A percentile compares a stretch with the other conserved stretches of the same genome.
phyloP scores from a whole-genome alignment of 2,113 vertebrate genomes.

The Stercorarius parasiticus region DNA sequence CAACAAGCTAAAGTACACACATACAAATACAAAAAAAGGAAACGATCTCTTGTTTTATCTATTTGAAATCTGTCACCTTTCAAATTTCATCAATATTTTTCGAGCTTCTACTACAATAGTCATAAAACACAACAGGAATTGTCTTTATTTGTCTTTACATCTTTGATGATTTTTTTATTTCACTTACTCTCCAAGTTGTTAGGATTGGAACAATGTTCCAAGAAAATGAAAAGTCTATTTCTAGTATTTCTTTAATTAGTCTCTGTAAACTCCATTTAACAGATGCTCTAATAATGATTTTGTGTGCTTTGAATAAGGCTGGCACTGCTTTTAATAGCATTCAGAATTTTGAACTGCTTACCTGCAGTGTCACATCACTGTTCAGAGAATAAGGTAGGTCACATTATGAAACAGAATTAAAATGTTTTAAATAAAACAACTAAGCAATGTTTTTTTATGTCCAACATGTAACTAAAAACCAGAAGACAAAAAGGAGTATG shows the following conservation, averaged over 20 bases:
- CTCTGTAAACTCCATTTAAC: not conserved
- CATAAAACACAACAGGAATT: not conserved
- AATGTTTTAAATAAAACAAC: conserved; percentile 74
- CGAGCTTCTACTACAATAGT: not conserved
- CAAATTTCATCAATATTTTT: not conserved
- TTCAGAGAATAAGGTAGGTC: conserved; percentile 63
- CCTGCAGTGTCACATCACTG: not conserved
- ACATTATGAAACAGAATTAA: conserved; percentile 69
- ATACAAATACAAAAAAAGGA: not conserved
- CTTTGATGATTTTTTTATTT: not conserved
- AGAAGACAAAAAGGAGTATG: conserved; percentile 26
- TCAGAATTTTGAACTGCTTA: not conserved
- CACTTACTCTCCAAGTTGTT: not conserved
- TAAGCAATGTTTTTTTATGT: conserved; percentile 52
- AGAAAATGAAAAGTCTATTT: not conserved
- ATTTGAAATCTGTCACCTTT: not conserved
- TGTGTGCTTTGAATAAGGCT: not conserved
- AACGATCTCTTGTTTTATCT: not conserved
- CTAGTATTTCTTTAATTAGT: not conserved
- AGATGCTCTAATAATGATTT: not conserved
- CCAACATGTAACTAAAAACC: conserved; percentile 71
- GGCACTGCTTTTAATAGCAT: not conserved
- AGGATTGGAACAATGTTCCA: not conserved
- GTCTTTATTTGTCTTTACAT: not conserved
- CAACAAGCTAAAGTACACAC: not conserved